Base-by-base conservation (phyloP, 2,797 vertebrate genomes). In the Pelobates cultripes region DNA sequence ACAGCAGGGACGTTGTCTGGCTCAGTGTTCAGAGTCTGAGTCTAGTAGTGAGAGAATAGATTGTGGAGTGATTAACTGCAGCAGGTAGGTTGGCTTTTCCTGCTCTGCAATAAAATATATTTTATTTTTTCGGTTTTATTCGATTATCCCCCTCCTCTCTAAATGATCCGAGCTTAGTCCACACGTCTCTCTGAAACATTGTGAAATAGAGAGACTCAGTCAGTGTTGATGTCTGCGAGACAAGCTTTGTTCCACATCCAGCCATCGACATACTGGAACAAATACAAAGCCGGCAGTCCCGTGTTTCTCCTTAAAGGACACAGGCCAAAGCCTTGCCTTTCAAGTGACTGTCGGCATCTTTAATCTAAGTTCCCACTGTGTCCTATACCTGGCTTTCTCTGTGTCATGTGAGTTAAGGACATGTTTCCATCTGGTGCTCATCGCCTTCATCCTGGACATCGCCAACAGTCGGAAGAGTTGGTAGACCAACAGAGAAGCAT, bases 371-470 rank as follows among this genome's bases (percentile, higher is more conserved):
- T 71, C 68, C 70, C 5, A 71, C 44, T 43, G 67, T 55, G 75
- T 60, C 28, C 28, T 28, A 43, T 75, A 64, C 42, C 71, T 67
- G 69, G 57, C 61, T 69, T 47, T 13, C 10, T 57, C 80, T 9
- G 51, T 55, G 41, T 57, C 68, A 12, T 55, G 43, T 63, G 66
- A 81, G 66, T 55, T 66, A 57, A 60, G 60, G 57, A 77, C n/a
- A 60, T 4, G 6, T 28, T 28, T 28, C 28, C 28, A 28, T 28
- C 28, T 28, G 43, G 68, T 45, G 6, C 60, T 17, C 7, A 41
- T 2, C 28, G 28, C 28, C 28, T 28, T 28, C 28, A 28, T 28
- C 28, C 28, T 28, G 28, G 14, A 43, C 15, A 7, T 72, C 72
- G 64, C 43, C 13, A 64, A 17, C 47, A 44, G 17, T 66, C 61